Base-by-base conservation (phyloP, 2,797 vertebrate genomes). In the Aplochiton taeniatus region DNA sequence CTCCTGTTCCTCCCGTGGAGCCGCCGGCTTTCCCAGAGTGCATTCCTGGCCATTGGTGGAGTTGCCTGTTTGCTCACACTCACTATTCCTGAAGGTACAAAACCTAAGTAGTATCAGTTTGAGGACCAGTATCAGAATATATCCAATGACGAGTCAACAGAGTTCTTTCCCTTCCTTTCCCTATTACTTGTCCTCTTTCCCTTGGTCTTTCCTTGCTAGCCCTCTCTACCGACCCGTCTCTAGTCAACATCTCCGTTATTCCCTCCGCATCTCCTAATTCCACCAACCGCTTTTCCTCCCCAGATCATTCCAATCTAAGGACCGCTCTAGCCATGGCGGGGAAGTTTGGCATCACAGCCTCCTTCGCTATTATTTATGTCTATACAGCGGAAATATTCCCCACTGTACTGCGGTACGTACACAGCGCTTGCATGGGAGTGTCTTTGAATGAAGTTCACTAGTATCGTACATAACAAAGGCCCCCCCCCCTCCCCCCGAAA, bases 311-410 rank as follows among this genome's bases (percentile, higher is more conserved):
- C 31, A 80, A 75, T 41, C 43, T 89, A 42, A 62, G 80, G 60
- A 77, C 82, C 19, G 83, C 66, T 67, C 85, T 98, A 47, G 94
- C 94, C 71, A 95, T 96, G 95, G 70, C 92, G 1, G 96, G 96
- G 9, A 98, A 98, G 75, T 98, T 97, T 79, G 95, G 95, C 1
- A 88, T 98, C 77, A 94, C 96, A 0, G 93, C 94, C 0, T 95
- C 95, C 0, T 97, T 98, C 83, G 92, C 95, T 42, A 92, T 96
- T 73, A 91, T 97, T 69, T 98, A 96, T 8, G 93, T 98, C n/a
- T 96, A 96, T 87, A 94, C 94, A 0, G 95, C 94, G 43, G 96
- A 98, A 86, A 91, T 98, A 45, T 97, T 96, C 75, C 96, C 96
- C 1, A 97, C 95, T 0, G 84, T 93, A 6, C 89, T 97, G 48